Evolutionary conservation across 1,140 invertebrate genomes (phyloP), one percentile per base, ranked within the genome.

Genomic region (Drosophila sucinea): DNA sequence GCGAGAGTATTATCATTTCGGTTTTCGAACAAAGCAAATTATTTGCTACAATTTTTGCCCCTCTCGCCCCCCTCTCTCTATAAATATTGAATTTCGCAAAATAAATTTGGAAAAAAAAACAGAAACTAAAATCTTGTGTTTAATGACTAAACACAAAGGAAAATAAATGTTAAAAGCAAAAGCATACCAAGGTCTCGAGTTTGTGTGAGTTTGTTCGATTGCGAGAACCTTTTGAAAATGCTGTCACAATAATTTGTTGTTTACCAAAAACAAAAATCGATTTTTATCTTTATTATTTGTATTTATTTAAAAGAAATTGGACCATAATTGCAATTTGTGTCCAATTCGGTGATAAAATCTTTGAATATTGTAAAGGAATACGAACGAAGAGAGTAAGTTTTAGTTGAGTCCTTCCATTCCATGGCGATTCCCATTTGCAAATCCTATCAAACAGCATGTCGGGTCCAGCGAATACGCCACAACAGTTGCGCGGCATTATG

Each of bases 141-240:
- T 33, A 70, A 74, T 78, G 75, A 74, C 75, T 78, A 60, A 67
- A 78, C 67, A 73, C 41, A 70, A 69, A 73, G n/a, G 60, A 62
- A 35, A 60, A 29, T 62, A 11, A 40, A 60, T 23, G 29, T 33
- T 4, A 62, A 56, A 62, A 73, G 32, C 30, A 30, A 57, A 62
- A 62, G 30, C 32, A 23, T 32, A 29, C 41, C 25, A 44, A 62
- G 29, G 27, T 44, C 25, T 17, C 17, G 17, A 29, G n/a, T 30
- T 44, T 29, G 4, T 17, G 38, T 41, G 17, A 17, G 17, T 17
- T 17, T 17, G 17, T 17, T 27, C 41, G 30, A 23, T 7, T 47
- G 44, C 44, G 27, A 51, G 44, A 51, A 47, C 11, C 60, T 35
- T 17, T 61, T 61, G 35, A 29, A 61, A 61, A 44, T 44, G 27